Base-by-base conservation (phyloP, 2,113 vertebrate genomes). In the Entelurus aequoreus region DNA sequence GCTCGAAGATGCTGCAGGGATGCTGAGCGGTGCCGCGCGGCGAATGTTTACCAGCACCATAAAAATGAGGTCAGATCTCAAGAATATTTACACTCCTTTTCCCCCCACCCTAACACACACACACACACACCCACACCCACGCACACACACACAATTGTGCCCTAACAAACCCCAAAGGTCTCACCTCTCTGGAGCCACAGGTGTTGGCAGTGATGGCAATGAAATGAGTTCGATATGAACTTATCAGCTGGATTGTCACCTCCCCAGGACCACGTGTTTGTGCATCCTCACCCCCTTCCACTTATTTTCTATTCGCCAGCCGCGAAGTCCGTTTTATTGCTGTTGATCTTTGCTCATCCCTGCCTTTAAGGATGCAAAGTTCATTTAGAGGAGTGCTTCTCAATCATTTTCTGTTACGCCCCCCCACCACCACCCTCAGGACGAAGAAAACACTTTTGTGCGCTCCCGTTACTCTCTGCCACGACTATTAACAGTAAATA, bases 141-240 rank as follows among this genome's bases (percentile, higher is more conserved):
- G 47, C 16, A 14, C 28, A 28, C 28, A 14, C 15, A 48, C 57
- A 42, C 52, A 49, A 40, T 28, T 54, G 53, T 28, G 59, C 56
- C 56, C 49, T 9, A n/a, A 51, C n/a, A 51, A n/a, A 16, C 49
- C n/a, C 49, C 3, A 15, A 15, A 48, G 8, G 10, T n/a, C 14
- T 40, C 54, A 46, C 42, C 42, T 46, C 42, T 46, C 9, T 4
- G 54, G 9, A 42, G 37, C 9, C 54, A 12, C 54, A 57, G 54
- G 54, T 44, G 54, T 57, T 19, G 38, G 37, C 37, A 57, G 54
- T 42, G n/a, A 42, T 19, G 54, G 19, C 6, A 16, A n/a, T 16
- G 15, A 57, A 57, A 57, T 19, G 38, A 42, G 10, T 57, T n/a
- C 54, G 14, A 54, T 38, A n/a, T 54, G 53, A 54, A 37, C 13